Evolutionary conservation across 1,140 invertebrate species (phyloP).

Genomic region (Sogatella furcifera): DNA sequence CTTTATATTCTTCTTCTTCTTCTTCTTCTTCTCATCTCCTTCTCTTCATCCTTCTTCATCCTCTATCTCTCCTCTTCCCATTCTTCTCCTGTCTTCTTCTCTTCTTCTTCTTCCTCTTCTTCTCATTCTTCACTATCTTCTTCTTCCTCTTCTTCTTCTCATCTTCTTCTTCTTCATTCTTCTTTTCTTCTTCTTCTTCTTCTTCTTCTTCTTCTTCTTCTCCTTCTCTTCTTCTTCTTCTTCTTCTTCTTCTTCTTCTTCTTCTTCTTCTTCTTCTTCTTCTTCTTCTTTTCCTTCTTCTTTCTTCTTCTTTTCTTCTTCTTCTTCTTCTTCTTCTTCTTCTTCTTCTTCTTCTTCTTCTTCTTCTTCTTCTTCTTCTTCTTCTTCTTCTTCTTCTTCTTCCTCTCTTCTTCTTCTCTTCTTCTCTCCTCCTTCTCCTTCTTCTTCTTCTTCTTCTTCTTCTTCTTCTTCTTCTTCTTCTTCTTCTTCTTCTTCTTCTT

Average conservation of each 20-base stretch:
- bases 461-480: constrained; percentile 1
- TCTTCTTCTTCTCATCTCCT: background rate
- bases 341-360: background rate
- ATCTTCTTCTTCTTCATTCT: too few relatives aligned
- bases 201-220: constrained; percentile 6
- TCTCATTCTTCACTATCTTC: too few relatives aligned
- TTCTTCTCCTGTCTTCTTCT: too few relatives aligned
- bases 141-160: too few relatives aligned
- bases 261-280: constrained; percentile 7
- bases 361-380: background rate
- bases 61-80: background rate
- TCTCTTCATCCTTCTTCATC: too few relatives aligned
- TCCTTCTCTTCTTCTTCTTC: too few relatives aligned
- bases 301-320: constrained; percentile 1
- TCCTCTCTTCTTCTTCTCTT: background rate
- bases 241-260: constrained; percentile 6
- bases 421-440: background rate
- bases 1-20: constrained; percentile 3
- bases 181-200: constrained; percentile 5
- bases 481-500: constrained; percentile 7
- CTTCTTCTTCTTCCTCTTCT: too few relatives aligned
- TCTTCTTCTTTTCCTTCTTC: constrained; percentile 2
- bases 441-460: background rate
- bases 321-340: background rate
- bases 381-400: background rate